phyloP scores from a whole-genome alignment of 2,888 invertebrate species.

The Torymus auratus region DNA sequence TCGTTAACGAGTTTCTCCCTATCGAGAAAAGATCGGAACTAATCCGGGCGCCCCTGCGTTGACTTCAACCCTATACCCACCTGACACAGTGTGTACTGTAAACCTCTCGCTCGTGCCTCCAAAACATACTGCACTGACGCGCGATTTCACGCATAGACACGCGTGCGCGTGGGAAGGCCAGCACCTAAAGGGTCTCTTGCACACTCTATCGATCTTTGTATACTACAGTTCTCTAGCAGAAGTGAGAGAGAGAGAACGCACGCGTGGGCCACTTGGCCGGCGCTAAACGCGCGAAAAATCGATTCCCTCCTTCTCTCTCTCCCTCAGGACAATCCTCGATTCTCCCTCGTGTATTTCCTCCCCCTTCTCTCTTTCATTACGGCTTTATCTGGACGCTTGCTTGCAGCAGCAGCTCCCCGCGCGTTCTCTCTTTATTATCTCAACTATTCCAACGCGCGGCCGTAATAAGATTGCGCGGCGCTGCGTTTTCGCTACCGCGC shows the following conservation, averaged over 20 bases:
- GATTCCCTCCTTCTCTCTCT: conserved; percentile 42
- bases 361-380: conserved; percentile 41
- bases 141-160: conserved; percentile 34
- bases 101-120: no score
- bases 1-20: no score
- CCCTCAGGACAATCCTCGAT: conserved; percentile 10
- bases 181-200: conserved; percentile 9
- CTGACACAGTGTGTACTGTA: no score
- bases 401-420: no score
- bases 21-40: no score
- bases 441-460: conserved; percentile 22
- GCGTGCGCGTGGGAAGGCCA: conserved; percentile 16
- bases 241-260: background rate
- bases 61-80: no score
- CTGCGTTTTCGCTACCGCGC: conserved; percentile 12
- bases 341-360: conserved; percentile 20
- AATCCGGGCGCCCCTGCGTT: no score
- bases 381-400: conserved; percentile 23
- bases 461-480: conserved; percentile 51
- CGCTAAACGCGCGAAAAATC: conserved; percentile 63
- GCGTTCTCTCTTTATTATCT: conserved; percentile 49
- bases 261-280: conserved; percentile 30
- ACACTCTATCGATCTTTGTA: conserved; percentile 11
- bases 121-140: conserved; percentile 19
- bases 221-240: background rate